Evolutionary conservation across 2,888 invertebrate species (phyloP).

Genomic region (Hipparchia semele): DNA sequence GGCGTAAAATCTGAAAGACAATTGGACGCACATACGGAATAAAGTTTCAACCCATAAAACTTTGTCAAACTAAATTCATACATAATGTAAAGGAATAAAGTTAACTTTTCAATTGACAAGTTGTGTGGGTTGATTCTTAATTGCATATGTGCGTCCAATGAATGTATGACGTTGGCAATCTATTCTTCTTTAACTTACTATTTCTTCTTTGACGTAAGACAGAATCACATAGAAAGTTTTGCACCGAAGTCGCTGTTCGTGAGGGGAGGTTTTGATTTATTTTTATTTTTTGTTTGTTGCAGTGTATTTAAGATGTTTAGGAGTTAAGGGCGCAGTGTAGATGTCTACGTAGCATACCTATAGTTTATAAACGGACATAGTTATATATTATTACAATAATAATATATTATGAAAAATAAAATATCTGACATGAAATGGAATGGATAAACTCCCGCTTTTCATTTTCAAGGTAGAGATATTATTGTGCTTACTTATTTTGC

Average conservation of each 20-base stretch:
- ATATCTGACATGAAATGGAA: slow-evolving; percentile 69
- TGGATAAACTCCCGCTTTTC: slow-evolving; percentile 72
- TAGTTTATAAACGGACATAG: slow-evolving; percentile 81
- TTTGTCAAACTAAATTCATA: no score
- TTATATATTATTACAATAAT: slow-evolving; percentile 82
- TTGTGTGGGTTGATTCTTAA: no score
- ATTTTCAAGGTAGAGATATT: slow-evolving; percentile 68
- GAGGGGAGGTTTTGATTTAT: slow-evolving; percentile 58
- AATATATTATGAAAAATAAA: slow-evolving; percentile 76
- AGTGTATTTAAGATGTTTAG: slow-evolving; percentile 81
- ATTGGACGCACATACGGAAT: no score
- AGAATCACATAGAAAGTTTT: slow-evolving; percentile 9
- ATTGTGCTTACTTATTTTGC: slow-evolving; percentile 57
- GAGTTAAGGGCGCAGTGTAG: slow-evolving; percentile 78
- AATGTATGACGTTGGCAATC: no score
- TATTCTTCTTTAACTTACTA: no score
- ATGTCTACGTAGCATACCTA: slow-evolving; percentile 81
- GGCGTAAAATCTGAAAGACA: no score
- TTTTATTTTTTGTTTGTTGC: slow-evolving; percentile 73
- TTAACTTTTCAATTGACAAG: no score
- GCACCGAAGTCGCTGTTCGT: slow-evolving; percentile 45
- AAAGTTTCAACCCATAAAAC: no score
- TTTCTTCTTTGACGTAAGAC: no score
- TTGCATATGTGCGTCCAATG: no score
- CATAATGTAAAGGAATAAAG: no score